A percentile compares a stretch with the other conserved stretches of the same genome.
Conservation (phyloP, 2,113 vertebrate species). For the Corvus moneduloides region DNA sequence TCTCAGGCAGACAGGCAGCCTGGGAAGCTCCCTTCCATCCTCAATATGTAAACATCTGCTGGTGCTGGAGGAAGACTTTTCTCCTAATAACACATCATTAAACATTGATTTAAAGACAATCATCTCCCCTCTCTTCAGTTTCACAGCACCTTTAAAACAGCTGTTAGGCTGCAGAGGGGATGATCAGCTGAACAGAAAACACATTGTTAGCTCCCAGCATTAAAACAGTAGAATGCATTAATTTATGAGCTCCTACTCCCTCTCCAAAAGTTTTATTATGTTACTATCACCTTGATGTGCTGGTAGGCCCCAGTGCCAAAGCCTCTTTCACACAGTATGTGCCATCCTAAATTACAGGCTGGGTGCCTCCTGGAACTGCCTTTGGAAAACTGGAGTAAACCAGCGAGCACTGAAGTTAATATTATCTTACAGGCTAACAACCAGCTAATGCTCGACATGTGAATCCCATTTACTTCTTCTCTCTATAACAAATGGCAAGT, state of each 20-base stretch:
- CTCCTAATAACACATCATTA: constrained; percentile 65
- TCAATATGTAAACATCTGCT: constrained; percentile 41
- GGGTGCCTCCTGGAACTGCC: constrained; percentile 39
- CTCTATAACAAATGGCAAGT: constrained; percentile 56
- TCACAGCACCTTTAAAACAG: constrained; percentile 66
- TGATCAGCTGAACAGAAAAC: constrained; percentile 59
- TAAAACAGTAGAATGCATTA: constrained; percentile 71
- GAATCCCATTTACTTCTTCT: constrained; percentile 64
- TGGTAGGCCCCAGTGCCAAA: constrained; percentile 50
- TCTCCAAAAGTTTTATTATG: constrained; percentile 59
- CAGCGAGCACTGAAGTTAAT: constrained; percentile 60
- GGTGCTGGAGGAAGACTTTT: constrained; percentile 39
- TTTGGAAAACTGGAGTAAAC: constrained; percentile 58
- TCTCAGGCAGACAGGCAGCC: background rate
- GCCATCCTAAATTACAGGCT: constrained; percentile 66
- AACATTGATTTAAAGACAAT: constrained; percentile 70
- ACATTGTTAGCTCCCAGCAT: constrained; percentile 56
- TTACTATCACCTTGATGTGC: constrained; percentile 60
- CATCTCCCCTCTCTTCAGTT: constrained; percentile 60
- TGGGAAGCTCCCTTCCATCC: background rate
- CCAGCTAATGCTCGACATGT: constrained; percentile 57
- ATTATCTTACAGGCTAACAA: constrained; percentile 68
- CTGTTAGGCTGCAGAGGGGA: constrained; percentile 51
- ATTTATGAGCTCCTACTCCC: constrained; percentile 66
- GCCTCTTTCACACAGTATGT: constrained; percentile 45